Conservation (phyloP, 2,888 invertebrate species). For the Mycogona germanica region DNA sequence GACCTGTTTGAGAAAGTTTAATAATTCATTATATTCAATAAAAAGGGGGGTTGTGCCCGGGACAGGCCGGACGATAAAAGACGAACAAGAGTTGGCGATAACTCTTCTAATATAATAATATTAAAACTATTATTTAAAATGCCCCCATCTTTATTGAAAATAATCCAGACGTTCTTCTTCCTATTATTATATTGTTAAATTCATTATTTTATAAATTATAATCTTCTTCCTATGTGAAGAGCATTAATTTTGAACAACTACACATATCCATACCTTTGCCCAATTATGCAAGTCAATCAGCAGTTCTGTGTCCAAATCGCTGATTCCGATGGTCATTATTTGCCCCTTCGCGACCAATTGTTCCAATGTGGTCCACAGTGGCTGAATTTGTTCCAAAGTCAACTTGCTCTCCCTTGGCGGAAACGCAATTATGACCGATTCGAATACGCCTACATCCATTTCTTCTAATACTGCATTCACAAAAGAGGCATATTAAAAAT, state of each 20-base stretch:
- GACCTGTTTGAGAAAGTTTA: slow-evolving; percentile 39
- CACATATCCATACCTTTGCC: slow-evolving; percentile 43
- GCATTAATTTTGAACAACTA: too few relatives aligned
- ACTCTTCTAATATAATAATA: too few relatives aligned
- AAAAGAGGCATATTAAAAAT: slow-evolving; percentile 21
- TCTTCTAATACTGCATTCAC: slow-evolving; percentile 51
- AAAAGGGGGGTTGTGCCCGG: too few relatives aligned
- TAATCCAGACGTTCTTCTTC: too few relatives aligned
- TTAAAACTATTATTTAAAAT: too few relatives aligned
- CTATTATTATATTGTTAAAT: not conserved
- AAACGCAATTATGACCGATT: slow-evolving; percentile 71
- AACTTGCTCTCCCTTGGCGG: slow-evolving; percentile 27
- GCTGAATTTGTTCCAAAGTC: slow-evolving; percentile 49
- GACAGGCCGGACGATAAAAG: too few relatives aligned
- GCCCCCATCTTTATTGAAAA: too few relatives aligned
- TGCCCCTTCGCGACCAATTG: slow-evolving; percentile 49
- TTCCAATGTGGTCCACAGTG: slow-evolving; percentile 65
- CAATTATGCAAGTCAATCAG: slow-evolving; percentile 62
- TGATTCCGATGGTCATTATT: slow-evolving; percentile 66
- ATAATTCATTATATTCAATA: too few relatives aligned
- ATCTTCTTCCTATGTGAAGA: too few relatives aligned
- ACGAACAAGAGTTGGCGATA: too few relatives aligned
- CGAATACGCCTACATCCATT: slow-evolving; percentile 57
- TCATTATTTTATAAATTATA: too few relatives aligned
- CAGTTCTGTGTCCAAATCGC: slow-evolving; percentile 73